phyloP scores from a whole-genome alignment of 1,140 invertebrate genomes.

The Ips typographus region DNA sequence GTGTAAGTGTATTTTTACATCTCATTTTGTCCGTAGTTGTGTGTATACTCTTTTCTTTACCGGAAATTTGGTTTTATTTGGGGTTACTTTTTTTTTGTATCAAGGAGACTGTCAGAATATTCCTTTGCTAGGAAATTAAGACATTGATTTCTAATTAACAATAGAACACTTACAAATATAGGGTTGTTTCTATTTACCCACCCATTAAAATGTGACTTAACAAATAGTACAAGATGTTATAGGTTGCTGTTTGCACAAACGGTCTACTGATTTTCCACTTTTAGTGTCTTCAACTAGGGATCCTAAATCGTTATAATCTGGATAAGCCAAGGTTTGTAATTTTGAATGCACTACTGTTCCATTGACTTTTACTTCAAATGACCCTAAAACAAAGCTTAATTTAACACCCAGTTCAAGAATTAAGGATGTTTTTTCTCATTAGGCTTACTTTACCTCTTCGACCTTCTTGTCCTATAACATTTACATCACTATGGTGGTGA shows the following conservation, averaged over 20 bases:
- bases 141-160: constrained; percentile 44
- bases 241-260: constrained; percentile 48
- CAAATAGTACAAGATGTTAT: constrained; percentile 41
- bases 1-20: constrained; percentile 50
- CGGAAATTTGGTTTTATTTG: constrained; percentile 38
- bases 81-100: constrained; percentile 46
- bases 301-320: constrained; percentile 53
- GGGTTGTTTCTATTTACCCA: constrained; percentile 9
- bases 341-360: constrained; percentile 56
- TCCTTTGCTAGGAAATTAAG: constrained; percentile 7
- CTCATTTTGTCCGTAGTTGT: constrained; percentile 49
- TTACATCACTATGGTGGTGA: constrained; percentile 50
- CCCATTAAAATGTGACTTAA: constrained; percentile 1
- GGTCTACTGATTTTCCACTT: constrained; percentile 42
- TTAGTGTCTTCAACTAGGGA: constrained; percentile 46
- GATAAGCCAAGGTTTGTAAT: constrained; percentile 55
- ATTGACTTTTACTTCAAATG: constrained; percentile 57
- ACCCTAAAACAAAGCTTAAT: constrained; percentile 47
- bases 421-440: background rate
- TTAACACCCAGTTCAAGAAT: background rate
- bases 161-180: constrained; percentile 48
- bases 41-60: constrained; percentile 48
- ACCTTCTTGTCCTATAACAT: constrained; percentile 52
- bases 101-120: constrained; percentile 29
- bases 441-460: constrained; percentile 46